Percentiles rank a stretch among this genome's conserved stretches.
These are phyloP conservation scores for Macropis europaea DNA, from an alignment of 2,888 invertebrate genomes.

Conservation along the genomic window DNA sequence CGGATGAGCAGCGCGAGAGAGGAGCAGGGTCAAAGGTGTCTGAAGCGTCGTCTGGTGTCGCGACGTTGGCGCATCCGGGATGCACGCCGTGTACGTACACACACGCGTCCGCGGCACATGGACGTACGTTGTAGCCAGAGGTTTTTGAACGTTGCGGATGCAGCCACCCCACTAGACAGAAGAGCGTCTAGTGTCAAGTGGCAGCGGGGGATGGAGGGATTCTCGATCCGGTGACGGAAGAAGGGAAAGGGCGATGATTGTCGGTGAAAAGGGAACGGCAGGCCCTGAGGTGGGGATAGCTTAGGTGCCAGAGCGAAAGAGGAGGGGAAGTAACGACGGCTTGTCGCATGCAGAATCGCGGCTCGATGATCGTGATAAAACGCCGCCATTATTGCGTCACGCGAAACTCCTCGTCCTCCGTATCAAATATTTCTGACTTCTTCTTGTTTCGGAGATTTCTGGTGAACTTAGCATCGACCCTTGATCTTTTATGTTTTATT, in stretches of 20 bases:
- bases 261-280: slow-evolving; percentile 43
- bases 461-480: background rate
- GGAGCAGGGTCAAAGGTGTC: slow-evolving; percentile 49
- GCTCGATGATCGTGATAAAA: slow-evolving; percentile 68
- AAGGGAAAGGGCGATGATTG: slow-evolving; percentile 50
- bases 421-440: slow-evolving; percentile 20
- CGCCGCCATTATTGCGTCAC: slow-evolving; percentile 66
- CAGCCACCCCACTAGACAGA: slow-evolving; percentile 68
- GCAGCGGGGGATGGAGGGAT: slow-evolving; percentile 45
- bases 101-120: background rate
- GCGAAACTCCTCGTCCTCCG: slow-evolving; percentile 57
- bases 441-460: background rate
- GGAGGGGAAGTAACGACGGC: slow-evolving; percentile 46
- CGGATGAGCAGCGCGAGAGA: background rate
- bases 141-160: slow-evolving; percentile 61
- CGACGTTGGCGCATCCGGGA: slow-evolving; percentile 24
- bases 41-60: slow-evolving; percentile 51
- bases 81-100: slow-evolving; percentile 1
- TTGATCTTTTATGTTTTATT: background rate
- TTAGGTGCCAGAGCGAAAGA: slow-evolving; percentile 10
- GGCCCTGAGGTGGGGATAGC: slow-evolving; percentile 31
- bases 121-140: slow-evolving; percentile 27
- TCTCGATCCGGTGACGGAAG: slow-evolving; percentile 38
- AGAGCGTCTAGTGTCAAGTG: slow-evolving; percentile 74
- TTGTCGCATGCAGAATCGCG: slow-evolving; percentile 59